Base-by-base conservation (phyloP, 2,797 vertebrate genomes). In the Channa striata region DNA sequence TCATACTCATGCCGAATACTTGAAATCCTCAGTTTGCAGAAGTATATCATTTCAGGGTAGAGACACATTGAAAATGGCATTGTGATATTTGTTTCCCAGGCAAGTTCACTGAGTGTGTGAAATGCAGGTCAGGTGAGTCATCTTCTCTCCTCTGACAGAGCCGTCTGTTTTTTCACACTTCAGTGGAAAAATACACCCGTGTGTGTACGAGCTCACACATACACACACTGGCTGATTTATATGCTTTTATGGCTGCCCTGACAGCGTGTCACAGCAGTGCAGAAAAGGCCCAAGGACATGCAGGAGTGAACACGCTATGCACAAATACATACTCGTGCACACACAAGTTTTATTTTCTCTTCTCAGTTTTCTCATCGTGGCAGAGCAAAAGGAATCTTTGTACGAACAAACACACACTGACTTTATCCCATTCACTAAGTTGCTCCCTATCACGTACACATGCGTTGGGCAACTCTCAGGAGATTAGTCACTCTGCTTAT, bases 111-210 rank as follows among this genome's bases (percentile, higher is more conserved):
- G 81, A 83, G 80, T 67, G 74, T 78, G 80, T 83, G 85, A 86
- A 86, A 91, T 86, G 84, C 72, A 89, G 88, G 86, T 90, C 84
- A 90, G 77, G 72, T 91, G 86, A 90, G 76, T 91, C 87, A 89
- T 82, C 78, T 37, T 74, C 68, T 63, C 62, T 77, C 72, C 61
- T 67, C 81, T 87, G 83, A 84, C 77, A 58, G 77, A 5, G 46
- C 72, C 49, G 62, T 73, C 81, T 79, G 81, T 82, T 90, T 88
- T 87, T 88, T 91, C 77, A 86, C 88, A 77, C 80, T 72, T 69
- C 36, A 85, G 80, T 88, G 83, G 87, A 90, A 92, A 91, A 84
- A 86, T 75, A 89, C 87, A 77, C 51, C 58, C 37, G 58, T 50
- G 43, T 50, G 42, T 1, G 2, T 17, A 30, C 50, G 39, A 6